These are phyloP conservation scores for Allacma fusca DNA, from an alignment of 2,888 invertebrate species.

Conservation along the genomic window DNA sequence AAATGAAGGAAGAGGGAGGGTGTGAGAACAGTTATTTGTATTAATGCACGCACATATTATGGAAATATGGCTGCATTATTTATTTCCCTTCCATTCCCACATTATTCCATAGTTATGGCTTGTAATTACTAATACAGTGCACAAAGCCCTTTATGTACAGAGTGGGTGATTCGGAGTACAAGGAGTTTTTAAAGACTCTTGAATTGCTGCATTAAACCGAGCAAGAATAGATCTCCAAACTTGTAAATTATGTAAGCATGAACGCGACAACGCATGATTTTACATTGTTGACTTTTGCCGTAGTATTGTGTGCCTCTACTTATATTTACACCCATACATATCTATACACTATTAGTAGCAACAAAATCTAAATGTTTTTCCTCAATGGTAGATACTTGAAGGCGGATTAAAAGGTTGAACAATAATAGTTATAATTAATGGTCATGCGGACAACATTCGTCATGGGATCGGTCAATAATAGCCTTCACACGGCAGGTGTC, in stretches of 20 bases:
- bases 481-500: conserved; percentile 33
- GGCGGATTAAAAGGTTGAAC: background rate
- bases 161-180: no score
- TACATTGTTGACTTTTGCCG: conserved; percentile 25
- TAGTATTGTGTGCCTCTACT: background rate
- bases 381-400: no score
- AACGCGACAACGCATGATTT: conserved; percentile 33
- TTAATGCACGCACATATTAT: conserved; percentile 6
- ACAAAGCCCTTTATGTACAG: background rate
- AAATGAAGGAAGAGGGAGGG: background rate
- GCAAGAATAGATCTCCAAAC: background rate
- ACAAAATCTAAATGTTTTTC: no score
- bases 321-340: background rate
- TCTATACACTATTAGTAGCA: no score
- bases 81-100: background rate
- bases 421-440: conserved; percentile 43
- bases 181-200: no score
- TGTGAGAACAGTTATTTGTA: conserved; percentile 17
- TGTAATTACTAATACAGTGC: background rate
- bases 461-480: conserved; percentile 46
- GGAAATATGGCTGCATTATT: background rate
- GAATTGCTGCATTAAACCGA: no score
- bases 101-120: no score
- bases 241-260: conserved; percentile 33
- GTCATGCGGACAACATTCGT: conserved; percentile 46